Evolutionary conservation across 2,113 vertebrate genomes (phyloP).

Genomic region (Odocoileus virginianus): DNA sequence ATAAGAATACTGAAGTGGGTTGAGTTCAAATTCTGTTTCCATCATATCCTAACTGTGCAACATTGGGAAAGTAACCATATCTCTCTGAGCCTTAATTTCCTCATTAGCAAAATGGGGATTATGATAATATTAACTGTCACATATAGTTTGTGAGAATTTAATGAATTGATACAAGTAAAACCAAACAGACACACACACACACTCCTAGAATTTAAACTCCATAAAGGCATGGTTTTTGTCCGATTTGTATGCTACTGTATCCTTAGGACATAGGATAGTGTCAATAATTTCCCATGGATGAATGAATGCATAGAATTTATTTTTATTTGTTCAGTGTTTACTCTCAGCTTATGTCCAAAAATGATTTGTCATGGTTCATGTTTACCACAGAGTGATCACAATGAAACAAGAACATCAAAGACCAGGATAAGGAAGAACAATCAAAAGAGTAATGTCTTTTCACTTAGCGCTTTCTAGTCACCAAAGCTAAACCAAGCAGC

Average conservation of each 20-base stretch:
- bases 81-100: neutral
- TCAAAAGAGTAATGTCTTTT: neutral
- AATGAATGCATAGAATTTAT: conserved; percentile 11
- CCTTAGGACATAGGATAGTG: neutral
- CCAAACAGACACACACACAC: neutral
- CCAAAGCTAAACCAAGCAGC: neutral
- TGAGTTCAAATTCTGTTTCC: neutral
- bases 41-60: neutral
- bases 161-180: neutral
- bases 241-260: neutral
- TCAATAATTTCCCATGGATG: neutral
- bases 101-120: neutral
- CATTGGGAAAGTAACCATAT: neutral
- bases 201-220: neutral
- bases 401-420: conserved; percentile 8
- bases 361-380: neutral
- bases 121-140: neutral
- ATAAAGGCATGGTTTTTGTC: neutral
- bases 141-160: neutral
- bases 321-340: conserved; percentile 20
- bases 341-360: conserved; percentile 11
- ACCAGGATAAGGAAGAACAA: neutral
- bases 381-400: neutral
- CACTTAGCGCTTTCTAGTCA: neutral
- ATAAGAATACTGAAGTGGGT: neutral